phyloP scores from a whole-genome alignment of 2,888 invertebrate genomes.

The Erpobdella octoculata region DNA sequence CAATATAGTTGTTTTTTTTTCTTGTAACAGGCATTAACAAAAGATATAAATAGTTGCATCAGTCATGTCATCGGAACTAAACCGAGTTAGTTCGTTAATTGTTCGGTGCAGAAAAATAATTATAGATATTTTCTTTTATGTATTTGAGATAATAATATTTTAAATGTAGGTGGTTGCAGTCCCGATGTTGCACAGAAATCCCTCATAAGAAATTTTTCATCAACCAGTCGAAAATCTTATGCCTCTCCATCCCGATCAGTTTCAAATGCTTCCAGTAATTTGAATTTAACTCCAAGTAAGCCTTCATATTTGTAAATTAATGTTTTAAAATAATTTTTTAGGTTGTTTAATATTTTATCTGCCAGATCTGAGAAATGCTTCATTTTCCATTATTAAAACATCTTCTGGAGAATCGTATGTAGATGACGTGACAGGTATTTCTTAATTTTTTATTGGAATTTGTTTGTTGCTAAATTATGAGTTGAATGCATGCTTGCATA shows the following conservation, averaged over 20 bases:
- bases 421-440: neutral
- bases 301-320: too few relatives aligned
- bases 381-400: neutral
- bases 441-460: neutral
- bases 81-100: neutral
- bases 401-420: neutral
- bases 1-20: neutral
- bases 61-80: conserved; percentile 69
- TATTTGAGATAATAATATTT: neutral
- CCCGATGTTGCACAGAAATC: neutral
- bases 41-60: conserved; percentile 73
- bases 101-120: too few relatives aligned
- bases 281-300: too few relatives aligned
- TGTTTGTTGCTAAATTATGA: neutral
- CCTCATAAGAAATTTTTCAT: neutral
- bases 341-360: neutral
- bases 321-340: too few relatives aligned
- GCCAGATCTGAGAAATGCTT: neutral
- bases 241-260: conserved; percentile 6
- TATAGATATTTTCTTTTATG: neutral
- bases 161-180: conserved; percentile 3
- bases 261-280: neutral
- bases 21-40: conserved; percentile 59
- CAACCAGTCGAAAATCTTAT: neutral
- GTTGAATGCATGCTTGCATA: too few relatives aligned